A percentile compares a stretch with the other conserved stretches of the same genome.
Conservation (phyloP, 2,113 vertebrate genomes). For the Pelecanoides urinatrix region DNA sequence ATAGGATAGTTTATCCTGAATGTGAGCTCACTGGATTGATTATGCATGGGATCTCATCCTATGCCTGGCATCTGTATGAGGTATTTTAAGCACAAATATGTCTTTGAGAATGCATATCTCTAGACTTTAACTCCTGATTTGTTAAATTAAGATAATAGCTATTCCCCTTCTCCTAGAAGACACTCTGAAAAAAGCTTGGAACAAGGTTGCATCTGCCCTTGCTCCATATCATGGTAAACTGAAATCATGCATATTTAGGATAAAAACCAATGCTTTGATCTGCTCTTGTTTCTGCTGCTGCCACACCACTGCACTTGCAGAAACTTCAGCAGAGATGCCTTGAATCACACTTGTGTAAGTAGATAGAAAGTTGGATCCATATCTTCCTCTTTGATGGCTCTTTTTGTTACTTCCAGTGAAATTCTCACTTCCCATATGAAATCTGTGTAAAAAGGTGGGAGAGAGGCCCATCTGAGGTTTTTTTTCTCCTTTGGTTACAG, state of each 20-base stretch:
- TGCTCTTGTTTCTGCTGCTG: background rate
- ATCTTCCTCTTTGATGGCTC: background rate
- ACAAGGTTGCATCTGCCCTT: background rate
- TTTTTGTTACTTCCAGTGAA: background rate
- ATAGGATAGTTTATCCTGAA: background rate
- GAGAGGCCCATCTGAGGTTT: background rate
- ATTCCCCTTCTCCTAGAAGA: background rate
- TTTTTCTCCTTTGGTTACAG: background rate
- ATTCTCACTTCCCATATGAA: background rate
- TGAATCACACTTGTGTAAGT: background rate
- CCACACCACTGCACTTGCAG: background rate
- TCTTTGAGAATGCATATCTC: background rate
- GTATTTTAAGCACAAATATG: background rate
- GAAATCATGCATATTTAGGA: background rate
- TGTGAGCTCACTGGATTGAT: background rate
- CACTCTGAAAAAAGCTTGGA: background rate
- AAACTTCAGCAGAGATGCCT: background rate
- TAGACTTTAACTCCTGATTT: background rate
- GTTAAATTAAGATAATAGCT: background rate
- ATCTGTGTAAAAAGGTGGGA: background rate
- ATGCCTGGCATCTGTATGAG: background rate
- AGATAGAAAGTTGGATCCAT: background rate
- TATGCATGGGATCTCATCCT: background rate
- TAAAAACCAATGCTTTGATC: background rate
- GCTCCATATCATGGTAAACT: background rate